Evolutionary conservation across 1,140 invertebrate genomes (phyloP).

Genomic region (Drosophila funebris): DNA sequence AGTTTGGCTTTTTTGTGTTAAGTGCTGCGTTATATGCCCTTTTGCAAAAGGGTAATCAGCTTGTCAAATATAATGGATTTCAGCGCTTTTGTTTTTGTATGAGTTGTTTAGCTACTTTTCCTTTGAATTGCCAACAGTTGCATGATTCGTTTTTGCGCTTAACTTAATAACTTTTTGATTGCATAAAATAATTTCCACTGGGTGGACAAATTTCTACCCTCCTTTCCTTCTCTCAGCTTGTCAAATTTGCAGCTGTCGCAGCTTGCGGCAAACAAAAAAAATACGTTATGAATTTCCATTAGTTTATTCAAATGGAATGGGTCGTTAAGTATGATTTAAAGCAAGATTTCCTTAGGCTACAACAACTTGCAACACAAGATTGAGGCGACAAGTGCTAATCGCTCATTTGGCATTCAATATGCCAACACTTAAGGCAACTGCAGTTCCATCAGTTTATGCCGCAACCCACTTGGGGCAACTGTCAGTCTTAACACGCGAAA

Average conservation of each 20-base stretch:
- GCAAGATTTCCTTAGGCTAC: not conserved
- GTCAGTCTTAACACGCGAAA: conserved; percentile 39
- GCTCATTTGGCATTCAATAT: conserved; percentile 73
- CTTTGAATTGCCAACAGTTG: not conserved
- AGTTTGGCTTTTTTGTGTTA: not conserved
- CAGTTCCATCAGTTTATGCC: not conserved
- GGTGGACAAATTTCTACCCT: too few species aligned
- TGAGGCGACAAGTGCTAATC: conserved; percentile 60
- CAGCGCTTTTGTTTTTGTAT: not conserved
- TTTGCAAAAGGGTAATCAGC: not conserved
- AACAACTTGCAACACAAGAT: not conserved
- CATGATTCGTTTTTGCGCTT: not conserved
- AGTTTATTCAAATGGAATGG: conserved; percentile 57
- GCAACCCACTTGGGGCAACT: conserved; percentile 8
- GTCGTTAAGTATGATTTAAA: conserved; percentile 54
- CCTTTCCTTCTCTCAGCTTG: too few species aligned
- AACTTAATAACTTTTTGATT: conserved; percentile 21
- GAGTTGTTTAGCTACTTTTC: not conserved
- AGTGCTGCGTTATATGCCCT: not conserved
- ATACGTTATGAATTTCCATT: conserved; percentile 1
- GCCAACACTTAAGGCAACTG: conserved; percentile 19
- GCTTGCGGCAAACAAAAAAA: not conserved
- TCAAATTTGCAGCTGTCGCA: not conserved
- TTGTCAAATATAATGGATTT: not conserved
- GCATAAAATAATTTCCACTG: conserved; percentile 13